Evolutionary conservation across 2,888 invertebrate genomes (phyloP).

Genomic region (Apoda limacodes): DNA sequence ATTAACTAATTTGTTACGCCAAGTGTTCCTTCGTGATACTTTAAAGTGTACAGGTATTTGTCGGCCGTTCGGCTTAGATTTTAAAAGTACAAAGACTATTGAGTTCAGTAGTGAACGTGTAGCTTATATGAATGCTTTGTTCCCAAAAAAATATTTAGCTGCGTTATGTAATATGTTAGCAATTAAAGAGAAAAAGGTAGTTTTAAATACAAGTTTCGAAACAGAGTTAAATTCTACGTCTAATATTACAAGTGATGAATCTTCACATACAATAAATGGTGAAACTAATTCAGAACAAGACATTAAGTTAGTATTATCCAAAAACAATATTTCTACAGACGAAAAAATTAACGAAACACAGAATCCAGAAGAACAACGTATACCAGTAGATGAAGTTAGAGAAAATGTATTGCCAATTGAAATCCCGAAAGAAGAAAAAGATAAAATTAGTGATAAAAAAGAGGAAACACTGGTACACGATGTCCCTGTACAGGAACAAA

Average conservation of each 20-base stretch:
- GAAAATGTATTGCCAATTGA: conserved; percentile 35
- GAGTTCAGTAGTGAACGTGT: conserved; percentile 59
- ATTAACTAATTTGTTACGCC: conserved; percentile 71
- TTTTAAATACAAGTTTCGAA: conserved; percentile 73
- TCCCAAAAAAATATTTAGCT: conserved; percentile 76
- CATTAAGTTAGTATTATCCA: conserved; percentile 41
- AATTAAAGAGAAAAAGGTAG: conserved; percentile 74
- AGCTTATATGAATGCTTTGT: conserved; percentile 72
- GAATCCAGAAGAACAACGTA: conserved; percentile 35
- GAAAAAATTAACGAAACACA: conserved; percentile 43
- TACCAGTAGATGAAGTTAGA: conserved; percentile 29
- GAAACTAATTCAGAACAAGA: conserved; percentile 48
- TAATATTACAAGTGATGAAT: conserved; percentile 52
- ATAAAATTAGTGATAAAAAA: conserved; percentile 31
- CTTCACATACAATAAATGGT: conserved; percentile 35
- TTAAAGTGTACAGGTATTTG: conserved; percentile 73
- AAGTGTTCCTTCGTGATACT: conserved; percentile 71
- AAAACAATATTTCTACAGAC: conserved; percentile 37
- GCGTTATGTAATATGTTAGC: conserved; percentile 84
- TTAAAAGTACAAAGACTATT: conserved; percentile 67
- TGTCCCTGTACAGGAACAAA: conserved; percentile 27
- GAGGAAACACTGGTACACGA: conserved; percentile 37
- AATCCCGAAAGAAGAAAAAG: conserved; percentile 37
- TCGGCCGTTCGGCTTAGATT: conserved; percentile 72
- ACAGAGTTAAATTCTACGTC: conserved; percentile 58